Percentiles rank a stretch among this genome's conserved stretches.
Evolutionary conservation across 1,140 invertebrate genomes (phyloP).

Genomic region (Tetragnatha versicolor): DNA sequence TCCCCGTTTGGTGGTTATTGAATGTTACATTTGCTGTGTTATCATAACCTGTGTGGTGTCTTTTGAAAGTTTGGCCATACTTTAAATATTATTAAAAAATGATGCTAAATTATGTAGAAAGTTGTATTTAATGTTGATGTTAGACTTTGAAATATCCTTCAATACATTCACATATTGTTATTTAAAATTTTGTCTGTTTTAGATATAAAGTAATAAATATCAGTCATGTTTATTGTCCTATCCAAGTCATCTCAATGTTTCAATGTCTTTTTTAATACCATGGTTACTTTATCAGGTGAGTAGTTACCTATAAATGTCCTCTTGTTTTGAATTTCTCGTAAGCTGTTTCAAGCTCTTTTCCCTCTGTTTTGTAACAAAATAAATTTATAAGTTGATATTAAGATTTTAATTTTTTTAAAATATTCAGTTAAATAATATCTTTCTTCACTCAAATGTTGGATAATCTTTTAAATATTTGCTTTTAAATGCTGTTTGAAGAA

Average conservation of each 20-base stretch:
- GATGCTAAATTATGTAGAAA: constrained; percentile 18
- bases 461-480: neutral
- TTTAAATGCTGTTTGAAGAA: neutral
- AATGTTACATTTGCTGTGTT: neutral
- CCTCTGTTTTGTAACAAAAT: too few species aligned
- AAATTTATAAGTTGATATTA: too few species aligned
- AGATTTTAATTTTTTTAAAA: too few species aligned
- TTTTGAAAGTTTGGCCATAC: constrained; percentile 1
- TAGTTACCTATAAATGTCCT: too few species aligned
- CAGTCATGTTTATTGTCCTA: neutral
- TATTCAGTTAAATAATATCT: neutral
- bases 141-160: constrained; percentile 40
- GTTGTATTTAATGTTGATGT: constrained; percentile 38
- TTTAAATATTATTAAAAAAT: too few species aligned
- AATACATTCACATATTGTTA: constrained; percentile 13
- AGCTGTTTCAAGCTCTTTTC: too few species aligned
- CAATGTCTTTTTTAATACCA: neutral
- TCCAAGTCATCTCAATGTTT: neutral
- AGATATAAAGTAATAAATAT: constrained; percentile 2
- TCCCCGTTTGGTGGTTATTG: neutral
- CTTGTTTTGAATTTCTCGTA: neutral
- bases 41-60: neutral
- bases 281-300: constrained; percentile 4
- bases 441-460: neutral
- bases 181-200: constrained; percentile 20